Evolutionary conservation across 2,888 invertebrate species (phyloP).

Genomic region (Petrophora chlorosata): DNA sequence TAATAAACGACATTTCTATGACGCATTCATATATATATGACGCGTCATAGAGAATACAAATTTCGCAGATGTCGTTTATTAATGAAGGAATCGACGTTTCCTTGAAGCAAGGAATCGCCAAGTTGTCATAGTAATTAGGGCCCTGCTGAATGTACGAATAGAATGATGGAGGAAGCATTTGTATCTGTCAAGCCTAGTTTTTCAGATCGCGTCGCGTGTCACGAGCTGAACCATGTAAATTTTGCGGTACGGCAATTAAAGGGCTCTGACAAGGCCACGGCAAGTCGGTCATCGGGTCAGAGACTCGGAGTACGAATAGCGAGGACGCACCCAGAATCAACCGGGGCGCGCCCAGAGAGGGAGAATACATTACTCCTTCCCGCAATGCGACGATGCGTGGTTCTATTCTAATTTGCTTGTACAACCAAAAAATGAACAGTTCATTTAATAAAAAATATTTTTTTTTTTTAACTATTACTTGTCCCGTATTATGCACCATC

Average conservation of each 20-base stretch:
- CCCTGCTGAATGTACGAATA: conserved; percentile 3
- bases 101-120: too few relatives aligned
- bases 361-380: conserved; percentile 68
- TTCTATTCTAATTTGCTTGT: conserved; percentile 18
- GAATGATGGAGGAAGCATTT: conserved; percentile 7
- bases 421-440: too few relatives aligned
- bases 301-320: conserved; percentile 67
- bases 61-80: not conserved
- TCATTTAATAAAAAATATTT: too few relatives aligned
- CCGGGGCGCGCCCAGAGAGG: conserved; percentile 66
- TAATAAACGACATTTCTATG: too few relatives aligned
- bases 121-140: too few relatives aligned
- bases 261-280: conserved; percentile 63
- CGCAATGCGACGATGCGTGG: conserved; percentile 75
- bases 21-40: too few relatives aligned
- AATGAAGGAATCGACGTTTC: not conserved
- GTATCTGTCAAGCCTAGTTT: conserved; percentile 7
- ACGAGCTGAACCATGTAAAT: conserved; percentile 55
- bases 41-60: too few relatives aligned
- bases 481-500: too few relatives aligned
- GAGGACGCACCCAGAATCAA: conserved; percentile 74
- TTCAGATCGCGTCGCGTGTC: conserved; percentile 48
- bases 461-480: too few relatives aligned
- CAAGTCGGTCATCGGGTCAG: conserved; percentile 77
- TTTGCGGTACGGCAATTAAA: conserved; percentile 57